Conservation (phyloP, 2,888 invertebrate genomes). For the Bruchidius siliquastri region DNA sequence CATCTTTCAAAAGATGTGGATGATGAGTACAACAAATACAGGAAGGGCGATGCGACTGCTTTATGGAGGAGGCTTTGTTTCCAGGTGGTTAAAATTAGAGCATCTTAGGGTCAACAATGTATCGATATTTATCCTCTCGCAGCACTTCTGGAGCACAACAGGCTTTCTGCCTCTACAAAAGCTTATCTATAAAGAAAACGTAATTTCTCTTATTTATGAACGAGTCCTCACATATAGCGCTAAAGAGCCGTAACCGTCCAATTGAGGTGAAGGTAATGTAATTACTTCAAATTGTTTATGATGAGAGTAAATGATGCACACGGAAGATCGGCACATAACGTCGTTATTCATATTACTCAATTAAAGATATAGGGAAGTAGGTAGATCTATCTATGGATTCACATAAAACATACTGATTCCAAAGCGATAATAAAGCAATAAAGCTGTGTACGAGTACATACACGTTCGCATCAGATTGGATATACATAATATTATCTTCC, state of each 20-base stretch:
- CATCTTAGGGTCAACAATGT: too few species aligned
- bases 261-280: conserved; percentile 40
- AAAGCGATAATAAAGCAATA: background rate
- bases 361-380: background rate
- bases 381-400: background rate
- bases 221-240: background rate
- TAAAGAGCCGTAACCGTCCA: conserved; percentile 24
- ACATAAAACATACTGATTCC: background rate
- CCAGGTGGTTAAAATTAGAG: too few species aligned
- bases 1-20: too few species aligned
- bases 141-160: too few species aligned
- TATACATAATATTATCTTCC: background rate
- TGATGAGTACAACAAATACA: too few species aligned
- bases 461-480: background rate
- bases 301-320: conserved; percentile 37
- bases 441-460: background rate
- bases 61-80: too few species aligned
- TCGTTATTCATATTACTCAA: background rate
- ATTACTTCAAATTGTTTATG: conserved; percentile 38
- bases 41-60: too few species aligned
- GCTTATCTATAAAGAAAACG: too few species aligned
- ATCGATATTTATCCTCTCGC: too few species aligned
- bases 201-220: background rate
- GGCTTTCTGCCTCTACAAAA: too few species aligned
- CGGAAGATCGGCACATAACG: background rate